Percentiles rank a stretch among this genome's conserved stretches.
Evolutionary conservation across 2,888 invertebrate genomes (phyloP).

Genomic region (Drosophila pseudotalamancana): DNA sequence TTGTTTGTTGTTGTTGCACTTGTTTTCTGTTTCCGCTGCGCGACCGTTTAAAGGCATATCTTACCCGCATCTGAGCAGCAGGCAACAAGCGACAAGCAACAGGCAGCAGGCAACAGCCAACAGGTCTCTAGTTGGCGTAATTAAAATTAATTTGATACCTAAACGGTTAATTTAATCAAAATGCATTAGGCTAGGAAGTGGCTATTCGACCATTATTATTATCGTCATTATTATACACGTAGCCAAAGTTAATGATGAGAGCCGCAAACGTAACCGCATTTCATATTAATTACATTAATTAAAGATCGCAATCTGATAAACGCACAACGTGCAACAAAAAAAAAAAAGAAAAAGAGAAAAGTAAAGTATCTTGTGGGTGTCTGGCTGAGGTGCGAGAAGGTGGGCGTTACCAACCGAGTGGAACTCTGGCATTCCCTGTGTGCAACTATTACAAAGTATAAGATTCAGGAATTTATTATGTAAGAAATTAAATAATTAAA

Average conservation of each 20-base stretch:
- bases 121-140: conserved; percentile 42
- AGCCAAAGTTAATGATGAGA: conserved; percentile 38
- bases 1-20: conserved; percentile 26
- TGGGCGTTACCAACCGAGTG: conserved; percentile 20
- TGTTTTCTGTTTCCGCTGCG: conserved; percentile 66
- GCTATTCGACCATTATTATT: conserved; percentile 16
- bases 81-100: conserved; percentile 6
- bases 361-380: conserved; percentile 1
- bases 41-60: conserved; percentile 45
- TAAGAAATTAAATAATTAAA: not conserved
- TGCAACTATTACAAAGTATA: not conserved
- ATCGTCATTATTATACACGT: conserved; percentile 41
- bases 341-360: conserved; percentile 1
- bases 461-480: not conserved
- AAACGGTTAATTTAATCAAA: conserved; percentile 66
- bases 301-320: conserved; percentile 49
- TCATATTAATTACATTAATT: conserved; percentile 60
- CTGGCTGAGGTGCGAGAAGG: conserved; percentile 14
- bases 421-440: not conserved
- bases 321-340: conserved; percentile 14
- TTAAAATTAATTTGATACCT: conserved; percentile 72
- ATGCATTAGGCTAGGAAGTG: conserved; percentile 52
- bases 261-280: conserved; percentile 29
- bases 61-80: conserved; percentile 29
- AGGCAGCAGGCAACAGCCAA: not conserved